Evolutionary conservation across 2,888 invertebrate genomes (phyloP).

Genomic region (Charanyca ferruginea): DNA sequence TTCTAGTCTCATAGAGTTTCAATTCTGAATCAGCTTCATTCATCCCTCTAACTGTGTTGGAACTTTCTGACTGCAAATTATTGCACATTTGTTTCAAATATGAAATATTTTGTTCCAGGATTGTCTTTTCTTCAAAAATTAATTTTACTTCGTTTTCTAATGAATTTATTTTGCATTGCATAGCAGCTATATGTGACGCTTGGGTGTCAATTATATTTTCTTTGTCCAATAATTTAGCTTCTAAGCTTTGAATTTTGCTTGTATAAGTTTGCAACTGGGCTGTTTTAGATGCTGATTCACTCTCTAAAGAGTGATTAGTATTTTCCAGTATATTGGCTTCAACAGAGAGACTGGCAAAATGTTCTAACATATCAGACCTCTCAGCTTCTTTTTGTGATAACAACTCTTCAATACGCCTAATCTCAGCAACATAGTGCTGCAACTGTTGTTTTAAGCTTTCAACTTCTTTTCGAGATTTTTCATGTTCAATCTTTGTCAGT

Average conservation of each 20-base stretch:
- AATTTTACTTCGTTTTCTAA: conserved; percentile 87
- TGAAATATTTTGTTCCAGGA: conserved; percentile 84
- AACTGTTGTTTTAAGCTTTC: conserved; percentile 94
- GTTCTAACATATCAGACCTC: conserved; percentile 95
- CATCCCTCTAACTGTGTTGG: conserved; percentile 71
- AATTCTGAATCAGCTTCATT: conserved; percentile 83
- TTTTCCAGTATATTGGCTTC: conserved; percentile 95
- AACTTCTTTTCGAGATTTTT: conserved; percentile 93
- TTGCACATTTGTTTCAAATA: conserved; percentile 87
- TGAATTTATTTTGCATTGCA: conserved; percentile 82
- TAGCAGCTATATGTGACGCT: conserved; percentile 79
- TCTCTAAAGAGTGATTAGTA: conserved; percentile 95
- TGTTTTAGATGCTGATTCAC: conserved; percentile 94
- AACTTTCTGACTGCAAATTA: conserved; percentile 79
- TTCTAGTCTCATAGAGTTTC: conserved; percentile 87
- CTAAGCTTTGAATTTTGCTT: conserved; percentile 91
- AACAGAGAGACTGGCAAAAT: conserved; percentile 94
- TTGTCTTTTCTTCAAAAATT: conserved; percentile 83
- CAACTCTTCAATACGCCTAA: conserved; percentile 95
- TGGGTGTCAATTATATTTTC: conserved; percentile 84
- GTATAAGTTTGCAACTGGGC: conserved; percentile 88
- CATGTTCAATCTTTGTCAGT: conserved; percentile 92
- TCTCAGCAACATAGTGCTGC: conserved; percentile 95
- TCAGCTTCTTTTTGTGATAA: conserved; percentile 94
- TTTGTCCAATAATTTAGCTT: conserved; percentile 91